phyloP scores from a whole-genome alignment of 2,797 vertebrate genomes.

The Phoeniculus purpureus region DNA sequence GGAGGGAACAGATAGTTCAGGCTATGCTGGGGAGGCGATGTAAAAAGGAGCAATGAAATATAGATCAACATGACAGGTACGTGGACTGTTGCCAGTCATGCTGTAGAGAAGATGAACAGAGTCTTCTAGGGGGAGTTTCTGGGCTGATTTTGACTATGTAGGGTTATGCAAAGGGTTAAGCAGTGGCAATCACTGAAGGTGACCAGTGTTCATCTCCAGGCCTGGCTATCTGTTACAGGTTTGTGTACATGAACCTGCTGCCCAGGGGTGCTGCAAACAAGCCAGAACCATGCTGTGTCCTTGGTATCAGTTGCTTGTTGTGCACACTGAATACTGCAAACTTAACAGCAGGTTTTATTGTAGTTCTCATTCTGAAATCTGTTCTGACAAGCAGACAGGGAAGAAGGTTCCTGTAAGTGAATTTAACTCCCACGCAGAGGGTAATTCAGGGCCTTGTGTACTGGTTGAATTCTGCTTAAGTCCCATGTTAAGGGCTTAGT shows the following conservation, averaged over 20 bases:
- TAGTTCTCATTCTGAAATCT: neutral
- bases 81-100: neutral
- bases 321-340: neutral
- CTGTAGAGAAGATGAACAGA: neutral
- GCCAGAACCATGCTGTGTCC: neutral
- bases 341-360: neutral
- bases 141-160: neutral
- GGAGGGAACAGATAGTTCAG: neutral
- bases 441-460: neutral
- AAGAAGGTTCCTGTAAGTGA: conserved; percentile 23
- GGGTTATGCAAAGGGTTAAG: neutral
- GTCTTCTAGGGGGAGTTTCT: neutral
- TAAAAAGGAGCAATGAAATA: neutral
- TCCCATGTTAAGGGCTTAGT: conserved; percentile 22
- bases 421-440: neutral
- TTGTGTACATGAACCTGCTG: neutral
- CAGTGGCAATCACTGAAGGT: neutral
- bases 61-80: neutral
- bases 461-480: conserved; percentile 23
- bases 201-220: neutral
- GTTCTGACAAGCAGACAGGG: neutral
- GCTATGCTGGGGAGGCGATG: neutral
- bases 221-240: accelerated
- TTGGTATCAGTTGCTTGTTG: neutral
- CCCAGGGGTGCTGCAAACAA: neutral